Percentiles rank a stretch among this genome's conserved stretches.
Conservation (phyloP, 2,797 vertebrate species). For the Dryobates pubescens region DNA sequence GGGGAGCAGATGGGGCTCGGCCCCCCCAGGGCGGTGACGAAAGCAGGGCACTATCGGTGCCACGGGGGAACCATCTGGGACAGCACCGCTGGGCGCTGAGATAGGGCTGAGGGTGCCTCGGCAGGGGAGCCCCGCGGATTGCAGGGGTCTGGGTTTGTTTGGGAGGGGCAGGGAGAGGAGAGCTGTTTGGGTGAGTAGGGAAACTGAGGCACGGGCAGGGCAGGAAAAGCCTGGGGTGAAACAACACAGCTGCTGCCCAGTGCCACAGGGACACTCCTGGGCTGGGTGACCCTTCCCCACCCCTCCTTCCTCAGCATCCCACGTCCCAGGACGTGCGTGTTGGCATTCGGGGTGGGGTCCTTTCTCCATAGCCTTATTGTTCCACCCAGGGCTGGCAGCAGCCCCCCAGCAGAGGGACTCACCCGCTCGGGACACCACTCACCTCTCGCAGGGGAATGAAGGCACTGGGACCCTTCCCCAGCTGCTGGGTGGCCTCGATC, state of each 20-base stretch:
- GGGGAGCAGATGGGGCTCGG: neutral
- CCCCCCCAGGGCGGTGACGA: neutral
- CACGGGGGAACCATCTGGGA: slow-evolving; percentile 8
- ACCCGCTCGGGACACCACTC: rapidly evolving
- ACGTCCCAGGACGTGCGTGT: neutral
- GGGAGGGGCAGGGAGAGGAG: neutral
- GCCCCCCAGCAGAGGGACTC: neutral
- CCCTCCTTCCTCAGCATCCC: neutral
- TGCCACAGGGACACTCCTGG: neutral
- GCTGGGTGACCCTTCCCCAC: neutral
- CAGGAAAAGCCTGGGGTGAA: neutral
- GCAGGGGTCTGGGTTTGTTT: neutral
- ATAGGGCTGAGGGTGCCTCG: neutral
- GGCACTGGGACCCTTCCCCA: slow-evolving; percentile 82
- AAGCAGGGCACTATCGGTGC: neutral
- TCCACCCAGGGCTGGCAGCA: neutral
- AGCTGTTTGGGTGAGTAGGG: neutral
- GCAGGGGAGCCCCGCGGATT: neutral
- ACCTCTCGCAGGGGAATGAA: slow-evolving; percentile 86
- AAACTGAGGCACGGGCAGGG: neutral
- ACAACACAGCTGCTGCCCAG: neutral
- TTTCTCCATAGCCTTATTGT: neutral
- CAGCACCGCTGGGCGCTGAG: neutral
- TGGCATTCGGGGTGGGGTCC: rapidly evolving
- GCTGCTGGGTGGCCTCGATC: slow-evolving; percentile 69